Conservation (phyloP, 2,888 invertebrate species). For the Hemithea aestivaria region DNA sequence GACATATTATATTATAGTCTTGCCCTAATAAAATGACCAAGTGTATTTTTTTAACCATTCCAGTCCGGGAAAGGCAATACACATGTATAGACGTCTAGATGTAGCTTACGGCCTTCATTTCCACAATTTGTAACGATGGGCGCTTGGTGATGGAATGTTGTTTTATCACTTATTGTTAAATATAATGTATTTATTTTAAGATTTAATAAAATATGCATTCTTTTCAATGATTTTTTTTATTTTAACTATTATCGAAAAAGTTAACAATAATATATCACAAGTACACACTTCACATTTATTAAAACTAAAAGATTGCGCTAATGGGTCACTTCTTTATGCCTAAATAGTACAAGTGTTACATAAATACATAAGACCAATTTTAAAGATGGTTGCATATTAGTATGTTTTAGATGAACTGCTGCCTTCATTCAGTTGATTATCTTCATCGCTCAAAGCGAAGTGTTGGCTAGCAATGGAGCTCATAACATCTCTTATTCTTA, state of each 20-base stretch:
- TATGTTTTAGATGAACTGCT: no score
- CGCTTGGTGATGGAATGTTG: conserved; percentile 63
- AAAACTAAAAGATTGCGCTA: no score
- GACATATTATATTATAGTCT: no score
- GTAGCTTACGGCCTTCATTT: conserved; percentile 14
- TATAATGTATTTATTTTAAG: conserved; percentile 66
- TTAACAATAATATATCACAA: no score
- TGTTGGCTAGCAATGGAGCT: conserved; percentile 31
- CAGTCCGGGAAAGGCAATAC: conserved; percentile 4
- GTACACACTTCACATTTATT: no score
- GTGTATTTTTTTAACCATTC: conserved; percentile 22
- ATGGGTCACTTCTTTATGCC: background rate
- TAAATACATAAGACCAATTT: no score
- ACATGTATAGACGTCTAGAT: conserved; percentile 9
- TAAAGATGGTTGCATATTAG: no score
- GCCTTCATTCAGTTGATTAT: conserved; percentile 1
- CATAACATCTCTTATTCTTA: conserved; percentile 40
- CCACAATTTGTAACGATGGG: conserved; percentile 23
- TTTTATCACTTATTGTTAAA: conserved; percentile 56
- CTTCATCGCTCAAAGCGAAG: conserved; percentile 26
- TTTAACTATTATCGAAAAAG: no score
- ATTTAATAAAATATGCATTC: conserved; percentile 64
- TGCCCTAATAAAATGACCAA: conserved; percentile 3
- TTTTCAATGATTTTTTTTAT: conserved; percentile 35
- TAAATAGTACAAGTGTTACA: no score